Percentiles rank a stretch among this genome's conserved stretches.
Conservation (phyloP, 2,888 invertebrate genomes). For the Melanargia galathea region DNA sequence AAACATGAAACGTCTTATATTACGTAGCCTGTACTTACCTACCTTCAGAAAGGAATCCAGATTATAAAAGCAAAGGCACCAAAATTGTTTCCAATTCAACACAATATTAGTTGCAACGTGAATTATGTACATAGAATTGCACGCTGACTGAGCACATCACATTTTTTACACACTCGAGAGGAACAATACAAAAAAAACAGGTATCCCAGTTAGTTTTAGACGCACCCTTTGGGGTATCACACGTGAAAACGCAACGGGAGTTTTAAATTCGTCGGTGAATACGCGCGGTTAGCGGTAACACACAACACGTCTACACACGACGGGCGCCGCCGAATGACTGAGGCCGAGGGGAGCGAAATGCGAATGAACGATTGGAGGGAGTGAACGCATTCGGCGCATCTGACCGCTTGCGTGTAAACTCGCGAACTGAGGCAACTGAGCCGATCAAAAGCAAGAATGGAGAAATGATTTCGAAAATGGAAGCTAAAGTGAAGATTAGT, state of each 20-base stretch:
- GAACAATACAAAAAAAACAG: conserved; percentile 60
- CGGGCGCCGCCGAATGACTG: conserved; percentile 67
- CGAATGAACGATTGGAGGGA: conserved; percentile 60
- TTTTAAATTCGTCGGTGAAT: conserved; percentile 61
- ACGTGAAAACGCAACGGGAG: conserved; percentile 57
- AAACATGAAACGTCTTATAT: background rate
- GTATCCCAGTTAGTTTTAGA: conserved; percentile 56
- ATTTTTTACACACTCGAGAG: conserved; percentile 70
- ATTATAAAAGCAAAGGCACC: conserved; percentile 47
- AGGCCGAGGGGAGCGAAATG: conserved; percentile 55
- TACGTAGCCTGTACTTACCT: conserved; percentile 9
- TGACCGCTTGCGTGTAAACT: conserved; percentile 44
- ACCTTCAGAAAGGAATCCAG: conserved; percentile 49
- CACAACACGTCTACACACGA: conserved; percentile 38
- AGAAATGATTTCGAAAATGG: conserved; percentile 5
- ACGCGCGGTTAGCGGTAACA: conserved; percentile 51
- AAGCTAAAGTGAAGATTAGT: background rate
- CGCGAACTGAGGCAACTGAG: conserved; percentile 40
- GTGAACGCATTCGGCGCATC: conserved; percentile 68
- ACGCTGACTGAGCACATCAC: conserved; percentile 75
- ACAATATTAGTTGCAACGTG: conserved; percentile 76
- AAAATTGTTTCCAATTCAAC: conserved; percentile 69
- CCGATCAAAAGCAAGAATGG: conserved; percentile 31
- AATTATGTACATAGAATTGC: conserved; percentile 57
- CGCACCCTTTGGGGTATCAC: conserved; percentile 49